Conservation (phyloP, 2,113 vertebrate genomes). For the Progne subis region DNA sequence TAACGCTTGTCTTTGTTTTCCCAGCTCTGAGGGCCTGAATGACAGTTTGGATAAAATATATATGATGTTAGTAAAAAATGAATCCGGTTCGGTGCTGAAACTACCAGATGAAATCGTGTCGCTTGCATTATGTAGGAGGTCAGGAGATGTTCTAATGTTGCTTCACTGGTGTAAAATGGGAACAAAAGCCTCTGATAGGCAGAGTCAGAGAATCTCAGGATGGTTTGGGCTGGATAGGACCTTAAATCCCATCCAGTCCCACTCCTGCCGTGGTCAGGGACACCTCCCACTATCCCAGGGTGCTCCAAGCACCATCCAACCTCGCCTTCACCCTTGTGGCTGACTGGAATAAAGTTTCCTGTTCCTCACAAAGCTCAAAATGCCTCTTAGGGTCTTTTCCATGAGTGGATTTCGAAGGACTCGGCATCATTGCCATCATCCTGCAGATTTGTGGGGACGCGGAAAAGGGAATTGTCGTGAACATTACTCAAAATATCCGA, state of each 20-base stretch:
- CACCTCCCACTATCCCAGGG: fast-evolving
- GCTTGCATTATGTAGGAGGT: not conserved
- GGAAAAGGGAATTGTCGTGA: not conserved
- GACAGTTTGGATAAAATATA: slow-evolving; percentile 25
- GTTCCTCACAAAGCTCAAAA: not conserved
- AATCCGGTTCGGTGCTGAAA: not conserved
- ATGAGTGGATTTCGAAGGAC: not conserved
- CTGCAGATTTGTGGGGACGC: not conserved
- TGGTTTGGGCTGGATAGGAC: not conserved
- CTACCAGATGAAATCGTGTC: not conserved
- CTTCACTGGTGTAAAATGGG: not conserved
- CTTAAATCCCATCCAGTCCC: not conserved
- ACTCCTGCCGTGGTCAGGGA: not conserved
- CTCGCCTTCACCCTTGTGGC: not conserved
- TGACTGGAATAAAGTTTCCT: not conserved
- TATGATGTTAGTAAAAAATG: not conserved
- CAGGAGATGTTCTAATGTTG: not conserved
- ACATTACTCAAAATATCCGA: not conserved
- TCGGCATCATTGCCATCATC: not conserved
- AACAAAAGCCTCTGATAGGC: not conserved
- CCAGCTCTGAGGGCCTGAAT: not conserved
- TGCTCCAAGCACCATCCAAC: not conserved
- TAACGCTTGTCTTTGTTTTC: slow-evolving; percentile 15
- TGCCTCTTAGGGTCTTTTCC: not conserved
- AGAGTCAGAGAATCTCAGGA: not conserved